Evolutionary conservation across 2,797 vertebrate genomes (phyloP).

Genomic region (Hirundo rustica): DNA sequence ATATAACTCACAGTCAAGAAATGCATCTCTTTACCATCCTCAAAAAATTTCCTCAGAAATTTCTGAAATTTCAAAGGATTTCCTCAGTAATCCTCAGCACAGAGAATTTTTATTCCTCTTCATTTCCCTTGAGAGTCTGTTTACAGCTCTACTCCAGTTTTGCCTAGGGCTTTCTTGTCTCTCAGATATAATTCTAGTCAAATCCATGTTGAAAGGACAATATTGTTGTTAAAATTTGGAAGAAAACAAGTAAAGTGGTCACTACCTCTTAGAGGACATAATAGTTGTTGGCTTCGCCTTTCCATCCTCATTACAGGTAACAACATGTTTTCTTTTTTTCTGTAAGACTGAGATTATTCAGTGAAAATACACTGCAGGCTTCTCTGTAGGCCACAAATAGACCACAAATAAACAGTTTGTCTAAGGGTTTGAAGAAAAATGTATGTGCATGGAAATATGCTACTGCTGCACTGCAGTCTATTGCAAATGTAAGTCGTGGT

Average conservation of each 20-base stretch:
- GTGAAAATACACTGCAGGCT: neutral
- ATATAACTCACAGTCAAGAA: neutral
- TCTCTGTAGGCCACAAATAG: neutral
- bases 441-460: neutral
- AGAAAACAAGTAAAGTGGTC: neutral
- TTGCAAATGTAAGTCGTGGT: neutral
- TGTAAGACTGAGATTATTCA: neutral
- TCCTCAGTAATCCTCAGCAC: neutral
- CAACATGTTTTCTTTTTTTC: neutral
- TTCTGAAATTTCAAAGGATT: too few relatives aligned
- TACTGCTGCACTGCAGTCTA: neutral
- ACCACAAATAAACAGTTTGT: neutral
- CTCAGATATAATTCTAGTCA: neutral
- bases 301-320: neutral
- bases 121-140: neutral
- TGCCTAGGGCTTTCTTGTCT: neutral
- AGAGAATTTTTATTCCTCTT: neutral
- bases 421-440: neutral
- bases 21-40: neutral
- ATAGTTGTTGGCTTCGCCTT: neutral
- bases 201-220: neutral
- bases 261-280: neutral
- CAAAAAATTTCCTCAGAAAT: too few relatives aligned
- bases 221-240: neutral
- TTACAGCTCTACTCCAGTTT: neutral